Percentiles rank a stretch among this genome's conserved stretches.
Conservation (phyloP, 2,113 vertebrate genomes). For the Xyliphius kryptos region DNA sequence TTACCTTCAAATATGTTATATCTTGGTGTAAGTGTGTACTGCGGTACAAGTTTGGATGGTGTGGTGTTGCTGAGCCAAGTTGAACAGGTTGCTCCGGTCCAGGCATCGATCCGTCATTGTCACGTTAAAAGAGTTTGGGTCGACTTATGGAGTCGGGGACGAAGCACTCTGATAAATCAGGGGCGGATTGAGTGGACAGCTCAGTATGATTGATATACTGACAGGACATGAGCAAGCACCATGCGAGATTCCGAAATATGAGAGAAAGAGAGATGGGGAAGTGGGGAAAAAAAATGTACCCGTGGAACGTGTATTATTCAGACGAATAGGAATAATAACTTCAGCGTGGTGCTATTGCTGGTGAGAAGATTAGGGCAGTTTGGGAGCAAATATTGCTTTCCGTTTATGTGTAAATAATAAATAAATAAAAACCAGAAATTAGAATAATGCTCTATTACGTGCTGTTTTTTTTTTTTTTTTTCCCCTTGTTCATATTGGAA, state of each 20-base stretch:
- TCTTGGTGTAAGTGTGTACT: not conserved
- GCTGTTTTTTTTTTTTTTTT: constrained; percentile 50
- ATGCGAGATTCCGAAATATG: constrained; percentile 49
- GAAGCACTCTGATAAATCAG: constrained; percentile 95
- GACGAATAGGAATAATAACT: constrained; percentile 90
- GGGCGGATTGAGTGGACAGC: constrained; percentile 98
- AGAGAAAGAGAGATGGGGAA: constrained; percentile 43
- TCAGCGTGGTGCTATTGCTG: constrained; percentile 79
- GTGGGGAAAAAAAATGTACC: constrained; percentile 35
- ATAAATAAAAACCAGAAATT: constrained; percentile 61
- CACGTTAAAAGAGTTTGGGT: constrained; percentile 92
- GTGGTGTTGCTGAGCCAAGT: constrained; percentile 61
- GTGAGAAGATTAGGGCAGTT: constrained; percentile 83
- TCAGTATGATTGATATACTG: constrained; percentile 96
- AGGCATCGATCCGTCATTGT: constrained; percentile 85
- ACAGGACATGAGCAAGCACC: constrained; percentile 81
- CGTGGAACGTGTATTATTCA: constrained; percentile 83
- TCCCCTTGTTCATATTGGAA: constrained; percentile 20
- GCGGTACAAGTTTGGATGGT: constrained; percentile 14
- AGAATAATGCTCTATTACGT: constrained; percentile 56
- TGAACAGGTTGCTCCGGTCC: constrained; percentile 84
- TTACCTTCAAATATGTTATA: too few species aligned
- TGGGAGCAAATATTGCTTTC: constrained; percentile 76
- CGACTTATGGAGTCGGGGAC: constrained; percentile 85
- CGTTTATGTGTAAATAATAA: constrained; percentile 44